Conservation (phyloP, 1,140 invertebrate species). For the Zaprionus kolodkinae region DNA sequence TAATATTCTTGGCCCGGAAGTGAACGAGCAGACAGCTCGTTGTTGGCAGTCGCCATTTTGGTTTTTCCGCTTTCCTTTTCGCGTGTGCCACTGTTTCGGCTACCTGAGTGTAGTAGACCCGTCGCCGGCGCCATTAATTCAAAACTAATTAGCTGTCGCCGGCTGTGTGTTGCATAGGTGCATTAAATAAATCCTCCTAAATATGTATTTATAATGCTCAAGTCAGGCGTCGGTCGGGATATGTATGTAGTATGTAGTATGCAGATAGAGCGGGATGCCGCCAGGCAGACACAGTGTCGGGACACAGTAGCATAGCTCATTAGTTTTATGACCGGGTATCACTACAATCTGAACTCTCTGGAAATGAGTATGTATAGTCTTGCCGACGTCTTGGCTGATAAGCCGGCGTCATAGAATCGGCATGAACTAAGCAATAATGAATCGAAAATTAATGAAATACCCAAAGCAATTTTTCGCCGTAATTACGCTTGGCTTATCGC, state of each 20-base stretch:
- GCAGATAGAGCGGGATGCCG: slow-evolving; percentile 42
- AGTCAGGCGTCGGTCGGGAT: slow-evolving; percentile 5
- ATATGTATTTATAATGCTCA: slow-evolving; percentile 10
- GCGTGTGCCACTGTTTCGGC: slow-evolving; percentile 4
- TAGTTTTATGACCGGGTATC: slow-evolving; percentile 66
- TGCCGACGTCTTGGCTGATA: slow-evolving; percentile 56
- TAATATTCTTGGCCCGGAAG: slow-evolving; percentile 23
- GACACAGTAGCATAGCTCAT: slow-evolving; percentile 59
- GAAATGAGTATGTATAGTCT: slow-evolving; percentile 23
- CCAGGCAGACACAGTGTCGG: slow-evolving; percentile 61
- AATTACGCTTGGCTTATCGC: slow-evolving; percentile 42
- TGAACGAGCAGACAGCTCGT: slow-evolving; percentile 4
- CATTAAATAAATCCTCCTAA: slow-evolving; percentile 41
- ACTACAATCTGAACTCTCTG: slow-evolving; percentile 47
- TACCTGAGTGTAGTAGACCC: slow-evolving; percentile 28
- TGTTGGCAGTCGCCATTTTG: slow-evolving; percentile 1
- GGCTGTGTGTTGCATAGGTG: slow-evolving; percentile 11
- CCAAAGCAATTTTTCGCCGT: slow-evolving; percentile 47
- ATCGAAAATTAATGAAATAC: slow-evolving; percentile 73
- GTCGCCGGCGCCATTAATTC: slow-evolving; percentile 58
- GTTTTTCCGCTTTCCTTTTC: slow-evolving; percentile 16
- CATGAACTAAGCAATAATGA: slow-evolving; percentile 67
- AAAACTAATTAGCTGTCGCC: slow-evolving; percentile 69
- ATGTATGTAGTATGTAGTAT: too few species aligned
- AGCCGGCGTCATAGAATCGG: slow-evolving; percentile 38